Conservation (phyloP, 92 coral and sea anemone species). For the Porites rus region DNA sequence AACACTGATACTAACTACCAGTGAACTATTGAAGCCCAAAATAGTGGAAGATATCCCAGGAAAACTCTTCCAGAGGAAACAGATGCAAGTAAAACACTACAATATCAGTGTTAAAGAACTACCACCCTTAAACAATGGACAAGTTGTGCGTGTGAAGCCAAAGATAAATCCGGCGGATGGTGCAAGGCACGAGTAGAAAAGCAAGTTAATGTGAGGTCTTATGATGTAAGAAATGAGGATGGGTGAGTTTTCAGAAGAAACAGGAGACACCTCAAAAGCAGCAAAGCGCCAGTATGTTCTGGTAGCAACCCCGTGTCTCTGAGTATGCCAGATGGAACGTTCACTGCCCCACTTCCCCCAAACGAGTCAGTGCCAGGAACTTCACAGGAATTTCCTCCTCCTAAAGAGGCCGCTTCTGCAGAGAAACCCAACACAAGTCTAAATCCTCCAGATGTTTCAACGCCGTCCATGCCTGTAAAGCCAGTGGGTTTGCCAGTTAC, state of each 20-base stretch:
- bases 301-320: background rate
- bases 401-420: background rate
- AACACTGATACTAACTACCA: slow-evolving; percentile 26
- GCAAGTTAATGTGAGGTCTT: slow-evolving; percentile 57
- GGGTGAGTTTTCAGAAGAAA: slow-evolving; percentile 39
- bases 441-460: too few relatives aligned
- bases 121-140: slow-evolving; percentile 29
- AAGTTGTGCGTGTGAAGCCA: slow-evolving; percentile 36
- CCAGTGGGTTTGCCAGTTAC: background rate
- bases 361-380: background rate
- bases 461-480: too few relatives aligned
- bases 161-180: slow-evolving; percentile 24
- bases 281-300: background rate
- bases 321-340: background rate
- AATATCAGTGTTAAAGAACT: slow-evolving; percentile 39
- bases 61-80: slow-evolving; percentile 19
- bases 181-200: slow-evolving; percentile 42
- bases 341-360: background rate
- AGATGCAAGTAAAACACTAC: slow-evolving; percentile 46
- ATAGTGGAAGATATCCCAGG: slow-evolving; percentile 28
- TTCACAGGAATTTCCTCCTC: background rate
- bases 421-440: too few relatives aligned
- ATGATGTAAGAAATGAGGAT: slow-evolving; percentile 54
- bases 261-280: slow-evolving; percentile 47
- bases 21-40: slow-evolving; percentile 45